Conservation (phyloP, 2,888 invertebrate species). For the Fragum sueziense region DNA sequence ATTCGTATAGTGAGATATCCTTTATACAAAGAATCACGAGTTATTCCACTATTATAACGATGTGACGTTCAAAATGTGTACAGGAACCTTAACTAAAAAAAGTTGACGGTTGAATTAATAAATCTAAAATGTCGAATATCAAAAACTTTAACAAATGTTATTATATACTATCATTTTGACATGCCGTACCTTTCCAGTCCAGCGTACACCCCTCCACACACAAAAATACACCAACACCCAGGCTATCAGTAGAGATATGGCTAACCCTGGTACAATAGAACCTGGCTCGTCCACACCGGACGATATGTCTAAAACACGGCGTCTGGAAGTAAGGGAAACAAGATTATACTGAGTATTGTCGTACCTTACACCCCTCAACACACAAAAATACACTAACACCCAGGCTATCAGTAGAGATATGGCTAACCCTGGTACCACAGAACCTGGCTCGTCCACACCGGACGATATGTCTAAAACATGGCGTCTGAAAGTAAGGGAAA, state of each 20-base stretch:
- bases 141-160: not conserved
- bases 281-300: conserved; percentile 44
- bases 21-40: not conserved
- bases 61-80: not conserved
- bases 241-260: conserved; percentile 36
- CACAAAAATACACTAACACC: conserved; percentile 23
- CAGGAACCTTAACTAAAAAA: not conserved
- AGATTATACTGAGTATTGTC: too few relatives aligned
- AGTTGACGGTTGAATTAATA: not conserved
- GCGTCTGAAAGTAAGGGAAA: too few relatives aligned
- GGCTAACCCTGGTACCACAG: conserved; percentile 95
- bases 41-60: not conserved
- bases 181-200: conserved; percentile 4
- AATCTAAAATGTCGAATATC: not conserved
- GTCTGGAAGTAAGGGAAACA: too few relatives aligned
- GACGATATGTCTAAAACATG: conserved; percentile 94
- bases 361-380: not conserved
- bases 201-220: not conserved
- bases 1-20: not conserved
- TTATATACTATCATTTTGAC: not conserved
- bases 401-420: conserved; percentile 86
- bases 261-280: conserved; percentile 37
- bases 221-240: conserved; percentile 47
- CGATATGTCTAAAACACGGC: conserved; percentile 74
- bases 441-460: conserved; percentile 94